Conservation (phyloP, 2,888 invertebrate species). For the Lacanobia oleracea region DNA sequence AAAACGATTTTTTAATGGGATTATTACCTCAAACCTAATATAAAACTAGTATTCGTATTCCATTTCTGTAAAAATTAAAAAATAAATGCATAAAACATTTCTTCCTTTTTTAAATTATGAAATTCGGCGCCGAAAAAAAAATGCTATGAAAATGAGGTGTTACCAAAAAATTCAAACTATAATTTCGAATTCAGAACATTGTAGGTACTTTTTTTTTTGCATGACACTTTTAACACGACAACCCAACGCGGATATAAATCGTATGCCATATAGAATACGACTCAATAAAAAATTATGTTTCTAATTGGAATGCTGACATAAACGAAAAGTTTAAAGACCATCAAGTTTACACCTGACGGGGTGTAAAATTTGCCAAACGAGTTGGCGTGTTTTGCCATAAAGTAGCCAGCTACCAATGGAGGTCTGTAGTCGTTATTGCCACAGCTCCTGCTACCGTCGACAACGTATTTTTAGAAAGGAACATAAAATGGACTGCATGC, state of each 20-base stretch:
- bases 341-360: constrained; percentile 71
- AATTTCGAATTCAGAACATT: background rate
- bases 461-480: constrained; percentile 25
- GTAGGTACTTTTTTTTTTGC: background rate
- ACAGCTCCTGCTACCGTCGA: constrained; percentile 10
- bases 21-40: background rate
- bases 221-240: background rate
- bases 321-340: constrained; percentile 73
- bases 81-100: background rate
- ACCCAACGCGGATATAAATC: constrained; percentile 36
- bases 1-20: constrained; percentile 10
- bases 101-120: background rate
- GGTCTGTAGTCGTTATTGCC: constrained; percentile 7
- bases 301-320: constrained; percentile 72
- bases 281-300: constrained; percentile 61
- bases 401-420: constrained; percentile 37
- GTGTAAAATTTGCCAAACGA: constrained; percentile 65
- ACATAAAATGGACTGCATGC: constrained; percentile 18
- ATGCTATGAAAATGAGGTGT: background rate
- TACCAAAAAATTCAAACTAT: background rate
- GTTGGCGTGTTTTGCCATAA: constrained; percentile 58
- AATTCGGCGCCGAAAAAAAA: background rate
- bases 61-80: background rate
- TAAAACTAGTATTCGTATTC: background rate
- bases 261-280: constrained; percentile 53